Conservation (phyloP, 2,888 invertebrate species). For the Cylindroiulus punctatus region DNA sequence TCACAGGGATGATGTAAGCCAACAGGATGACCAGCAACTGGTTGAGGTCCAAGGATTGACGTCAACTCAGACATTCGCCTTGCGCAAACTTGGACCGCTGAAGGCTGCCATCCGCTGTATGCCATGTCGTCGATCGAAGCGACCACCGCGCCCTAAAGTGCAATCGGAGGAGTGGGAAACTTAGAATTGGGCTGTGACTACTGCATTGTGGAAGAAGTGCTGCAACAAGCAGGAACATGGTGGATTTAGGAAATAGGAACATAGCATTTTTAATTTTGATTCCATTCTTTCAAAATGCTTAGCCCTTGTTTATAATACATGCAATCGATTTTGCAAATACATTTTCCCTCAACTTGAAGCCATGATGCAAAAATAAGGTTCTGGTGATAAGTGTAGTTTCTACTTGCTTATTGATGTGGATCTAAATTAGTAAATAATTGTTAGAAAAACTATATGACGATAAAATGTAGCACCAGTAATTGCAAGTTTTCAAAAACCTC, state of each 20-base stretch:
- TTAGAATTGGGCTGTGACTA: slow-evolving; percentile 46
- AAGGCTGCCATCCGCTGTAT: slow-evolving; percentile 54
- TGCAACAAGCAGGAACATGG: background rate
- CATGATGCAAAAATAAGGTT: background rate
- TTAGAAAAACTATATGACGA: background rate
- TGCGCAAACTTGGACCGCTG: slow-evolving; percentile 55
- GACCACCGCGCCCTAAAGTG: slow-evolving; percentile 54
- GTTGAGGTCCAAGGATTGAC: slow-evolving; percentile 52
- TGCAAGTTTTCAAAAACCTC: no score
- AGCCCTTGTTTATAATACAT: background rate
- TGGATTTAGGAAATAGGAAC: background rate
- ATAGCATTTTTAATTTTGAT: slow-evolving; percentile 11
- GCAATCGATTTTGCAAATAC: background rate
- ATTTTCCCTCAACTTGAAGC: background rate
- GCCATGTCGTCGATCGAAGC: slow-evolving; percentile 53
- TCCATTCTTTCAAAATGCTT: background rate
- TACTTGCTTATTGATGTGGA: background rate
- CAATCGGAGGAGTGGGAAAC: slow-evolving; percentile 5
- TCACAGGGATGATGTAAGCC: slow-evolving; percentile 53
- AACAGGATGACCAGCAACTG: background rate
- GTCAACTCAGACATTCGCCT: slow-evolving; percentile 50
- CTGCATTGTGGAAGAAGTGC: slow-evolving; percentile 35
- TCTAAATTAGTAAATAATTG: background rate
- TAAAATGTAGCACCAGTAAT: no score
- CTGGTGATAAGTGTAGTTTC: background rate